These are phyloP conservation scores for Halictus rubicundus DNA, from an alignment of 1,140 invertebrate species.

Conservation along the genomic window DNA sequence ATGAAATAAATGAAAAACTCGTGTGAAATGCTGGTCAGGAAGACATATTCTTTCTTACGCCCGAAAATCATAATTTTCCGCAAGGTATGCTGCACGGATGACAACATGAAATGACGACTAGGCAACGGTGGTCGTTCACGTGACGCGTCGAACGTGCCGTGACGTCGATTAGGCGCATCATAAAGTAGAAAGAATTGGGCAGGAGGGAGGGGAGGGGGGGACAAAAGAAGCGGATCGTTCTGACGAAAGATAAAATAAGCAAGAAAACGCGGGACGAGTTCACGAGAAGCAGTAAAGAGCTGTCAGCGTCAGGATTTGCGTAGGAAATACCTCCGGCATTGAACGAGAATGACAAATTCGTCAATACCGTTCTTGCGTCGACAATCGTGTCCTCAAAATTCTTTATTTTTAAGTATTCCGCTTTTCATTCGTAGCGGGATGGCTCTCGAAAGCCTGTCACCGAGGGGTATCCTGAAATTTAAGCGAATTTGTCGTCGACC, in stretches of 20 bases:
- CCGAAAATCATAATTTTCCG: too few relatives aligned
- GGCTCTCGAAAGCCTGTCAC: slow-evolving; percentile 41
- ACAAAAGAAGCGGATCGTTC: slow-evolving; percentile 12
- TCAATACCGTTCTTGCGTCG: slow-evolving; percentile 42
- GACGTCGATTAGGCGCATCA: slow-evolving; percentile 14
- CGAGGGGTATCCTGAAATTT: slow-evolving; percentile 29
- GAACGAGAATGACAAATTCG: slow-evolving; percentile 45
- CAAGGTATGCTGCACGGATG: too few relatives aligned
- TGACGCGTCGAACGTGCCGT: background rate
- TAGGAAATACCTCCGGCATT: slow-evolving; percentile 32
- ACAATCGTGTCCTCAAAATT: slow-evolving; percentile 39
- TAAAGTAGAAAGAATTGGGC: slow-evolving; percentile 22
- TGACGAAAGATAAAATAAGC: slow-evolving; percentile 20
- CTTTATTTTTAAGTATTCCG: slow-evolving; percentile 49
- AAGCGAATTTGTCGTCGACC: slow-evolving; percentile 3
- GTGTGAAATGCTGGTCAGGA: too few relatives aligned
- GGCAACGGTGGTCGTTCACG: background rate
- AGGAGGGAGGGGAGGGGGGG: background rate
- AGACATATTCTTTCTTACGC: too few relatives aligned
- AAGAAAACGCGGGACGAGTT: slow-evolving; percentile 8
- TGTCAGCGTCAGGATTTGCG: slow-evolving; percentile 43
- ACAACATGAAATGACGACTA: background rate
- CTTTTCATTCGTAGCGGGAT: slow-evolving; percentile 31
- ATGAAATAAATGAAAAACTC: too few relatives aligned
- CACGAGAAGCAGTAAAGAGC: slow-evolving; percentile 31